Evolutionary conservation across 2,797 vertebrate genomes (phyloP).

Genomic region (Rousettus madagascariensis): DNA sequence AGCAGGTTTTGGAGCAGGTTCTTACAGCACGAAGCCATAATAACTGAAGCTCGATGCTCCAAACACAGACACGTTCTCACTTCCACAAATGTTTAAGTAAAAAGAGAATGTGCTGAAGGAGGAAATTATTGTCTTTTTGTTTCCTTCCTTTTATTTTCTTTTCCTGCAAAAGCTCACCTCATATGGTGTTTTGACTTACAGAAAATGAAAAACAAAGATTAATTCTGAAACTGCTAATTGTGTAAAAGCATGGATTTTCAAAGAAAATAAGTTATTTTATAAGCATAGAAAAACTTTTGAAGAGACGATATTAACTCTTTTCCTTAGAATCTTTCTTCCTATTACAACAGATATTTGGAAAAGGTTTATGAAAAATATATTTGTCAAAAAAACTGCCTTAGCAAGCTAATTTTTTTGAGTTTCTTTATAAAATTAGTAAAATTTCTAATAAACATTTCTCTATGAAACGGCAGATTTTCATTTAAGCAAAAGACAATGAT

Average conservation of each 20-base stretch:
- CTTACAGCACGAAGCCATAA: conserved; percentile 78
- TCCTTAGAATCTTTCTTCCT: background rate
- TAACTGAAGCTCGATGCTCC: conserved; percentile 79
- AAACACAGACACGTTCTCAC: conserved; percentile 83
- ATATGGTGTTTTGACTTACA: conserved; percentile 81
- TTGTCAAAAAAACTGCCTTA: background rate
- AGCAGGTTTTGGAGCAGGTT: conserved; percentile 84
- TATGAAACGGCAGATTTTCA: conserved; percentile 57
- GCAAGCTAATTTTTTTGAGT: conserved; percentile 47
- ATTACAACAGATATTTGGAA: conserved; percentile 52
- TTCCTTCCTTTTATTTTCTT: conserved; percentile 60
- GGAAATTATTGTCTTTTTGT: conserved; percentile 67
- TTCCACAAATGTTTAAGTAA: conserved; percentile 83
- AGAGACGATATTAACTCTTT: conserved; percentile 2
- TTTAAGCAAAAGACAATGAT: conserved; percentile 22
- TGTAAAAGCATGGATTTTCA: conserved; percentile 59
- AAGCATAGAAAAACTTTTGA: conserved; percentile 58
- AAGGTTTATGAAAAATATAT: conserved; percentile 61
- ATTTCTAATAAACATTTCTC: conserved; percentile 33
- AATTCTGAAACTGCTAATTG: conserved; percentile 77
- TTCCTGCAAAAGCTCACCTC: conserved; percentile 72
- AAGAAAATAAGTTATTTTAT: conserved; percentile 63
- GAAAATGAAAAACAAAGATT: conserved; percentile 78
- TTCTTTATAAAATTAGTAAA: conserved; percentile 57
- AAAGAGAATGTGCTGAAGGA: conserved; percentile 66